phyloP scores from a whole-genome alignment of 2,113 vertebrate species.

The Haplochromis burtoni region DNA sequence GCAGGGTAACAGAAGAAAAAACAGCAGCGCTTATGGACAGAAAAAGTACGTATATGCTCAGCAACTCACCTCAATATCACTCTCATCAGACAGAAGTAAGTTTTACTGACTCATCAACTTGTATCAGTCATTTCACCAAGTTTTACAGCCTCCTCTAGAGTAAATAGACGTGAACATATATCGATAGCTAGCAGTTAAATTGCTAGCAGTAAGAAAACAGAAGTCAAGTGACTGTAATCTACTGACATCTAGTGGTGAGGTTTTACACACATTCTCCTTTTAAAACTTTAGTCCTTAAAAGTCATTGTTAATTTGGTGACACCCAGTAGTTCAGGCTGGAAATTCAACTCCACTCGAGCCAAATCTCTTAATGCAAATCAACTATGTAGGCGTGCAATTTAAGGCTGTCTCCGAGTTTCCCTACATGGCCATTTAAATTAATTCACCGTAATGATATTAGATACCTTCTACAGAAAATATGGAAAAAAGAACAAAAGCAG shows the following conservation, averaged over 20 bases:
- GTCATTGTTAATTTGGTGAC: neutral
- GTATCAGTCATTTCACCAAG: neutral
- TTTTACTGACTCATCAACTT: neutral
- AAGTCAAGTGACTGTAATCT: neutral
- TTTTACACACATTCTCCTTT: neutral
- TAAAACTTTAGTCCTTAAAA: neutral
- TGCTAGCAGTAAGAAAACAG: neutral
- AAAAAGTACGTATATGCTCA: neutral
- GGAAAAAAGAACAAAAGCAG: neutral
- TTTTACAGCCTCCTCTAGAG: neutral
- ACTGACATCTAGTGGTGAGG: neutral
- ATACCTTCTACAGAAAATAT: neutral
- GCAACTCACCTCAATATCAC: neutral
- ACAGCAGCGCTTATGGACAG: neutral
- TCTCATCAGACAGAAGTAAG: neutral
- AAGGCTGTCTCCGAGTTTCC: neutral
- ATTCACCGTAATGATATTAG: neutral
- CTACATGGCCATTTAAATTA: neutral
- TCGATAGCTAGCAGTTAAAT: neutral
- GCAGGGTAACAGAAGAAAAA: neutral
- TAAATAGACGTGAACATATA: neutral
- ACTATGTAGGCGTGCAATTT: neutral
- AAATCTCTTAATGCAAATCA: neutral
- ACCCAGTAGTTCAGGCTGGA: neutral
- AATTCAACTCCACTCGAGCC: neutral